Evolutionary conservation across 1,140 invertebrate species (phyloP).

Genomic region (Conus betulinus): DNA sequence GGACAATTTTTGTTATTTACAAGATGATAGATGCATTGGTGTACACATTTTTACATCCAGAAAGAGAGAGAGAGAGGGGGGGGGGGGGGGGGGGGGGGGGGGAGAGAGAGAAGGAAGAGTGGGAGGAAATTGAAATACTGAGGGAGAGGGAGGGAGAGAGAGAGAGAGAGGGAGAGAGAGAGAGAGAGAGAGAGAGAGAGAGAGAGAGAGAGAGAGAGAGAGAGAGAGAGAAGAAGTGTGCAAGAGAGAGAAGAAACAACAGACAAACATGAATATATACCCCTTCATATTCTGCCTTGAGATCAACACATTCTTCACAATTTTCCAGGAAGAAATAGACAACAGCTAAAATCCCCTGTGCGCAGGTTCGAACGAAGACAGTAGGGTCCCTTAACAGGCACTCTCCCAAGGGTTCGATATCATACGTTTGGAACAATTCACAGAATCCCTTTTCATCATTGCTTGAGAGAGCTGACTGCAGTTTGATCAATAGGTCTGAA

Average conservation of each 20-base stretch:
- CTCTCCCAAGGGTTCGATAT: neutral
- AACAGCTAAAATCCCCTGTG: neutral
- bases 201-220: neutral
- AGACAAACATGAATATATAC: neutral
- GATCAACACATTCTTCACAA: neutral
- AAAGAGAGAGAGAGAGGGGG: no score
- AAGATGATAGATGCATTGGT: no score
- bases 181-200: no score
- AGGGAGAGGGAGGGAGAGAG: neutral
- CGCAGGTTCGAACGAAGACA: neutral
- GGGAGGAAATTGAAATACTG: neutral
- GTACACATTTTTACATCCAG: no score
- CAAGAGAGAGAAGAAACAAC: neutral
- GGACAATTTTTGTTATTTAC: no score
- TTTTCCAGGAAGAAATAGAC: neutral
- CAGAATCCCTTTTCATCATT: neutral
- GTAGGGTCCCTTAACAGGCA: constrained; percentile 10
- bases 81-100: no score
- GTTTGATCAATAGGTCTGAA: neutral
- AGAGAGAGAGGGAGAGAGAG: neutral
- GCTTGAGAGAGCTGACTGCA: neutral
- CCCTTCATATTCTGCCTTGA: constrained; percentile 2
- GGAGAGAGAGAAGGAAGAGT: no score
- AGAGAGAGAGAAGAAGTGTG: neutral
- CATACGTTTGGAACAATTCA: neutral